Evolutionary conservation across 2,113 vertebrate genomes (phyloP).

Genomic region (Solenodon paradoxus): DNA sequence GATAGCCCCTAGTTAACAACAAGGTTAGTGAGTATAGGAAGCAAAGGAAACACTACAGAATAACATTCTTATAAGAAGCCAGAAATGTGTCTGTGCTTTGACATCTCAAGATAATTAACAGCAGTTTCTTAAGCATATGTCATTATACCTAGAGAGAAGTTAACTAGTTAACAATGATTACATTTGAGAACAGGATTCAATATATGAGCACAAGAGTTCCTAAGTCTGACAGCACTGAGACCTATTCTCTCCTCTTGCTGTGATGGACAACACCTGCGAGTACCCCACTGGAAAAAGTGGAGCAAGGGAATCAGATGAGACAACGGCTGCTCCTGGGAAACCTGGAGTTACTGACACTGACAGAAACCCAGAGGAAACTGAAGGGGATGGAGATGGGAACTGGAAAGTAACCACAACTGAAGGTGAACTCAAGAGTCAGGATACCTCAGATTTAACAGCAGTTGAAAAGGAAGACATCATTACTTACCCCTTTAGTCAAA

Average conservation of each 20-base stretch:
- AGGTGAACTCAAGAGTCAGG: slow-evolving; percentile 58
- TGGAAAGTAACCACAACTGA: not conserved
- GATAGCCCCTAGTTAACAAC: not conserved
- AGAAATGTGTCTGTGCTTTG: not conserved
- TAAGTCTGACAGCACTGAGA: not conserved
- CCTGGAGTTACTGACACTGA: not conserved
- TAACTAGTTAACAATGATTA: not conserved
- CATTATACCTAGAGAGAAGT: not conserved
- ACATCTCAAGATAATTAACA: not conserved
- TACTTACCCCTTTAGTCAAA: slow-evolving; percentile 77
- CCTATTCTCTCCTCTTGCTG: not conserved
- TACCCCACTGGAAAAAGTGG: not conserved
- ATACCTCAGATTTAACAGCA: slow-evolving; percentile 64
- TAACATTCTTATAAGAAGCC: not conserved
- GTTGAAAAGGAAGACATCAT: slow-evolving; percentile 83
- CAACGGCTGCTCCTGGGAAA: not conserved
- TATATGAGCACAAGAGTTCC: not conserved
- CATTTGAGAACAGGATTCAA: not conserved
- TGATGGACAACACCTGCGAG: not conserved
- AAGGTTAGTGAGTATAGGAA: not conserved
- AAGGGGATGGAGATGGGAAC: not conserved
- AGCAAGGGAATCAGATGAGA: not conserved
- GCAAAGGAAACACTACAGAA: not conserved
- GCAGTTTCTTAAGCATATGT: not conserved
- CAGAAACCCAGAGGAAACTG: not conserved